Evolutionary conservation across 2,797 vertebrate genomes (phyloP).

Genomic region (Centroberyx gerrardi): DNA sequence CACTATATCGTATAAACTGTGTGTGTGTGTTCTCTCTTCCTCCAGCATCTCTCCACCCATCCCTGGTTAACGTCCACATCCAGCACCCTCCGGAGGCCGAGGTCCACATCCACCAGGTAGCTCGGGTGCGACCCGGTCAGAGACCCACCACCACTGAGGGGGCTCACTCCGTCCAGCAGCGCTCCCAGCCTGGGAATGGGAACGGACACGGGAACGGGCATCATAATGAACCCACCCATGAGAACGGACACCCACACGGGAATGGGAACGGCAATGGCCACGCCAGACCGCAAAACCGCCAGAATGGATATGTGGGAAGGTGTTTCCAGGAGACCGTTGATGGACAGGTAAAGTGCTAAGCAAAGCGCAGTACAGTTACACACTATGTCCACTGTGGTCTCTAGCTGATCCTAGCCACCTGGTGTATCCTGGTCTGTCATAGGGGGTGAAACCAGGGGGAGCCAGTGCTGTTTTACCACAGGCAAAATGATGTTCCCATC

Average conservation of each 20-base stretch:
- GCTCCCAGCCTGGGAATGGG: conserved; percentile 76
- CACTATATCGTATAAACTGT: conserved; percentile 45
- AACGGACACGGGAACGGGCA: conserved; percentile 67
- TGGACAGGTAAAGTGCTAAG: conserved; percentile 88
- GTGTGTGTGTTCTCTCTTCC: conserved; percentile 24
- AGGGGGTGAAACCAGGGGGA: conserved; percentile 31
- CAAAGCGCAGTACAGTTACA: not conserved
- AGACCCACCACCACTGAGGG: conserved; percentile 82
- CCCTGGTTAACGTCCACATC: conserved; percentile 95
- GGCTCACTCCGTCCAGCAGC: conserved; percentile 87
- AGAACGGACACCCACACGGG: conserved; percentile 73
- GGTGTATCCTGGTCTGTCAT: not conserved
- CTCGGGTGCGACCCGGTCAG: conserved; percentile 88
- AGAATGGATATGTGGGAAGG: conserved; percentile 85
- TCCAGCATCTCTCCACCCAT: conserved; percentile 91
- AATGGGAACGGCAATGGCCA: conserved; percentile 51
- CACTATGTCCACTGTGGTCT: conserved; percentile 28
- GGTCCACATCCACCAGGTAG: conserved; percentile 95
- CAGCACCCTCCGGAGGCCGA: conserved; percentile 93
- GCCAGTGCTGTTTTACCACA: conserved; percentile 36
- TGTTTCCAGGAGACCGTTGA: conserved; percentile 92
- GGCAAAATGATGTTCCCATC: conserved; percentile 33
- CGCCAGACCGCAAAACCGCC: conserved; percentile 63
- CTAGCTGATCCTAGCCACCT: conserved; percentile 34
- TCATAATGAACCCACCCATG: conserved; percentile 70